phyloP scores from a whole-genome alignment of 2,113 vertebrate species.

The Aythya baeri region DNA sequence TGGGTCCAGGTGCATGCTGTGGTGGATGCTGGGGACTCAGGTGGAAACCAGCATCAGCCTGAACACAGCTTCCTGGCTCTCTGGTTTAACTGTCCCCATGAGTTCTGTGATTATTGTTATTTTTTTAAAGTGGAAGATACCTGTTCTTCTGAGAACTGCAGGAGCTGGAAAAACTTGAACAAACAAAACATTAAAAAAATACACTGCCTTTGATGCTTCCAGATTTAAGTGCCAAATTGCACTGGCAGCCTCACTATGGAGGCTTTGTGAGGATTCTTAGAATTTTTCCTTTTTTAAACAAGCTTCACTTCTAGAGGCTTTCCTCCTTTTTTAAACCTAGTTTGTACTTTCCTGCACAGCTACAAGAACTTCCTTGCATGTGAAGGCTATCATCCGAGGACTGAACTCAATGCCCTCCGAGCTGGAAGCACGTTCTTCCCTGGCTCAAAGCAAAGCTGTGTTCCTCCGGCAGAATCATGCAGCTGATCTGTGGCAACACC shows the following conservation, averaged over 20 bases:
- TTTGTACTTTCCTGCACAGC: neutral
- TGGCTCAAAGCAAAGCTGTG: neutral
- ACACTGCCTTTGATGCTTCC: neutral
- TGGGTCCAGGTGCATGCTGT: neutral
- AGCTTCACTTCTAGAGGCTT: neutral
- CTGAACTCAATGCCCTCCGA: neutral
- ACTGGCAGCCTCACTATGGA: neutral
- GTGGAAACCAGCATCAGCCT: neutral
- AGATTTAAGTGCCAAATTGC: neutral
- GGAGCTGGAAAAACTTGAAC: neutral
- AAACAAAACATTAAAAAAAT: neutral
- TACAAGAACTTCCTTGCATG: neutral
- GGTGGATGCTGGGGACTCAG: neutral
- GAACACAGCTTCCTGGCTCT: neutral
- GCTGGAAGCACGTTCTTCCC: neutral
- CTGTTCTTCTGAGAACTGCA: neutral
- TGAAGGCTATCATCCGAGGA: neutral
- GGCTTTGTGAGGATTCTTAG: neutral
- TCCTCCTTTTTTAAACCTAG: accelerated
- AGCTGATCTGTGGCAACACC: neutral
- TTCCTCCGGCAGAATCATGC: neutral
- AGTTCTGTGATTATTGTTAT: neutral
- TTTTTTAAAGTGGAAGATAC: neutral
- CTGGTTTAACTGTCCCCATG: neutral
- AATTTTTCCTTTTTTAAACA: neutral